These are phyloP conservation scores for Pygmarrhopalites habei DNA, from an alignment of 1,140 invertebrate species.

Conservation along the genomic window DNA sequence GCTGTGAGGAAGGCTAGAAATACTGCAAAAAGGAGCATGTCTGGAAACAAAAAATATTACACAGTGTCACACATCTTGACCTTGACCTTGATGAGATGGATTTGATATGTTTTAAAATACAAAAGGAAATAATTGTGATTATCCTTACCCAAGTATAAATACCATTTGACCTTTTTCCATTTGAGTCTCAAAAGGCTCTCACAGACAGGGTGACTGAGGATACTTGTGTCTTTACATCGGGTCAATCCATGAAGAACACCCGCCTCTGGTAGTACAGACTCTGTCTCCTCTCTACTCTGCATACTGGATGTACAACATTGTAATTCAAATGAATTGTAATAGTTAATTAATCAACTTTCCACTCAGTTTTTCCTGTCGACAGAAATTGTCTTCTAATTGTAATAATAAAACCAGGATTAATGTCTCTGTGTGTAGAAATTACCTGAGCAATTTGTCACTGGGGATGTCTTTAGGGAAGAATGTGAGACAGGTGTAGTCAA, in stretches of 20 bases:
- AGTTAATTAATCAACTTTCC: no score
- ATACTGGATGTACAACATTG: no score
- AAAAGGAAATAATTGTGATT: no score
- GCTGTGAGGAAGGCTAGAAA: conserved; percentile 40
- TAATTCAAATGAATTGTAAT: no score
- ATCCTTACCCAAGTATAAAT: conserved; percentile 40
- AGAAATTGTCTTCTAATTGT: no score
- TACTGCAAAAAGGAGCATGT: conserved; percentile 40
- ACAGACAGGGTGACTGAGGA: conserved; percentile 39
- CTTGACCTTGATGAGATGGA: no score
- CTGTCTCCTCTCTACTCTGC: conserved; percentile 37
- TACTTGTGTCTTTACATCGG: conserved; percentile 36
- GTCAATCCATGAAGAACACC: conserved; percentile 38
- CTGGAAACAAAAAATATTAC: no score
- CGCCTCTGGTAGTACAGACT: conserved; percentile 36
- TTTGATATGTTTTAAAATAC: no score
- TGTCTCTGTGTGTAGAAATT: no score
- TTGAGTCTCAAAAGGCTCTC: conserved; percentile 38
- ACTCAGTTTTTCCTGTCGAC: no score
- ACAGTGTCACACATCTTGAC: no score
- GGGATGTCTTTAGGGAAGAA: conserved; percentile 38
- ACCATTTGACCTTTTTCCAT: conserved; percentile 41
- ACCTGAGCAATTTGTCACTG: conserved; percentile 37
- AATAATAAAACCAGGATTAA: no score
- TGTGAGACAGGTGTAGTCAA: conserved; percentile 39